A percentile compares a stretch with the other conserved stretches of the same genome.
phyloP scores from a whole-genome alignment of 1,140 invertebrate species.

The Scylla paramamosain region DNA sequence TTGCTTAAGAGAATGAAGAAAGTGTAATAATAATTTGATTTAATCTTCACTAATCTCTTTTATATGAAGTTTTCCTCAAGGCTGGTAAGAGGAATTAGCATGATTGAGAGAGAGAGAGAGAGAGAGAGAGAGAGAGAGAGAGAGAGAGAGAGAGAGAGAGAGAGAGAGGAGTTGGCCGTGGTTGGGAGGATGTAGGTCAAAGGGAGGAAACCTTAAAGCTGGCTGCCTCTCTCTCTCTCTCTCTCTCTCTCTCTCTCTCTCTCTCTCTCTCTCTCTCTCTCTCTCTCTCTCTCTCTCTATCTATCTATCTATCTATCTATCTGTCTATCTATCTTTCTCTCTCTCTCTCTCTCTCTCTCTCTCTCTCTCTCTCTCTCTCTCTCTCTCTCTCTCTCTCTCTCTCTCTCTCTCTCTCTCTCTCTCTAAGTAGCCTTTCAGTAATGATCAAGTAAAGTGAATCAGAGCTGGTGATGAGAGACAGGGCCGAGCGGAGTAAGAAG shows the following conservation, averaged over 20 bases:
- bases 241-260: neutral
- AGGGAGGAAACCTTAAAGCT: constrained; percentile 21
- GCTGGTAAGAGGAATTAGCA: no score
- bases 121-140: neutral
- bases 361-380: neutral
- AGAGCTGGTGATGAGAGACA: no score
- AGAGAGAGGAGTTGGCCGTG: neutral
- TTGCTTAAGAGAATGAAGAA: no score
- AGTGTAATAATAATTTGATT: no score
- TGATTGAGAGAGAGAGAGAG: neutral
- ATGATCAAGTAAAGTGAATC: no score
- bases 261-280: constrained; percentile 20
- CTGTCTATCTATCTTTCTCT: no score
- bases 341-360: constrained; percentile 20
- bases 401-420: no score
- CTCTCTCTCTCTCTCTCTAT: neutral
- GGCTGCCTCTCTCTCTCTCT: neutral
- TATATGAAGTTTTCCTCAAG: no score
- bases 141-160: neutral
- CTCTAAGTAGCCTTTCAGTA: no score
- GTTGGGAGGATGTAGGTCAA: neutral
- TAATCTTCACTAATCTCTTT: no score
- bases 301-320: no score
- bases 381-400: neutral
- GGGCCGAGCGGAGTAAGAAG: neutral